Conservation (phyloP, 2,113 vertebrate species). For the Oreamnos americanus region DNA sequence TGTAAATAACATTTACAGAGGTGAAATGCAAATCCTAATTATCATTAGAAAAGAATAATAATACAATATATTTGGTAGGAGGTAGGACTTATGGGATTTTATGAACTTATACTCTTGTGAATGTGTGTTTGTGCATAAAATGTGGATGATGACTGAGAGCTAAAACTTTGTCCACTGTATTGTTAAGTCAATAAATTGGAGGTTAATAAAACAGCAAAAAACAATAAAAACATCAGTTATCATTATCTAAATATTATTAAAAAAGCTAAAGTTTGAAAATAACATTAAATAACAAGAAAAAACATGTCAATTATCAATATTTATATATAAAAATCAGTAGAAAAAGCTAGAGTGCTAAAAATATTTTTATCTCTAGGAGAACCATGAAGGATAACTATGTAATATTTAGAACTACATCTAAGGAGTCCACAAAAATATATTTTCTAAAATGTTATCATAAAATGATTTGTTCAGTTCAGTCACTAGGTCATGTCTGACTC, state of each 20-base stretch:
- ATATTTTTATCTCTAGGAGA: not conserved
- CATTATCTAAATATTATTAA: not conserved
- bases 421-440: not conserved
- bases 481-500: fast-evolving
- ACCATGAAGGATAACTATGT: not conserved
- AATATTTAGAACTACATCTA: not conserved
- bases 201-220: not conserved
- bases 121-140: not conserved
- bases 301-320: not conserved
- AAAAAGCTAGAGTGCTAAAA: not conserved
- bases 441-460: not conserved
- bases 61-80: not conserved
- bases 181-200: not conserved
- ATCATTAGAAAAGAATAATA: not conserved
- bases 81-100: not conserved
- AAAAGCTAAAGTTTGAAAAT: not conserved
- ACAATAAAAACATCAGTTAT: not conserved
- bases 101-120: not conserved
- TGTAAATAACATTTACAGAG: not conserved
- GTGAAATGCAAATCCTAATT: not conserved
- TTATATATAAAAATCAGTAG: not conserved
- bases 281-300: not conserved
- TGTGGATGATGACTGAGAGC: not conserved
- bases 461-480: not conserved
- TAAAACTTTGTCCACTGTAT: not conserved